These are phyloP conservation scores for Aplidium turbinatum DNA, from an alignment of 23 tunicate genomes.

Conservation along the genomic window DNA sequence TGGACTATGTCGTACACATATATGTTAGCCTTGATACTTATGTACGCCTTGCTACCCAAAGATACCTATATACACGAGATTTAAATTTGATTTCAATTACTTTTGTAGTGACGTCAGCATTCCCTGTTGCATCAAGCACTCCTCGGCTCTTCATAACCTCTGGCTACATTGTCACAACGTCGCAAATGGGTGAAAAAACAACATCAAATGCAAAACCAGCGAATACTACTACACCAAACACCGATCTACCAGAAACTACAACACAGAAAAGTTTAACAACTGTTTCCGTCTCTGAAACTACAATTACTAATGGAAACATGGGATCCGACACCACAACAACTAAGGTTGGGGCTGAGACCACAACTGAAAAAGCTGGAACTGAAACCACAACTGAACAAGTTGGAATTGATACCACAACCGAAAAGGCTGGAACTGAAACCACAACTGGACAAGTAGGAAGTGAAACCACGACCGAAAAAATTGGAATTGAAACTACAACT, in stretches of 20 bases:
- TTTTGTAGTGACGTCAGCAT: too few relatives aligned
- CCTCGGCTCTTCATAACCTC: too few relatives aligned
- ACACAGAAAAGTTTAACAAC: constrained; percentile 6
- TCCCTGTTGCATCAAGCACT: too few relatives aligned
- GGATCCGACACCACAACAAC: constrained; percentile 29
- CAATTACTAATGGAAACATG: constrained; percentile 18
- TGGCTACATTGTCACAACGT: constrained; percentile 28
- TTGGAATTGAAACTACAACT: constrained; percentile 17
- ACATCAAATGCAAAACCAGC: constrained; percentile 8
- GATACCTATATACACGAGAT: too few relatives aligned
- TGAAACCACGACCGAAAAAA: constrained; percentile 16
- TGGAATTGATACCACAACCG: constrained; percentile 16
- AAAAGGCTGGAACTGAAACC: constrained; percentile 22
- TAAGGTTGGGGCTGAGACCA: constrained; percentile 28
- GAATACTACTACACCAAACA: constrained; percentile 1
- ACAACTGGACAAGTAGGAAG: constrained; percentile 8
- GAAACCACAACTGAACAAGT: constrained; percentile 17
- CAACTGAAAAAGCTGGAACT: constrained; percentile 20
- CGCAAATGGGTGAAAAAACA: constrained; percentile 11
- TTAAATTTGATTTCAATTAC: too few relatives aligned
- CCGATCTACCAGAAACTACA: constrained; percentile 34
- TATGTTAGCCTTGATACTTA: too few relatives aligned
- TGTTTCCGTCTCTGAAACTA: constrained; percentile 7
- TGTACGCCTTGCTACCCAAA: too few relatives aligned
- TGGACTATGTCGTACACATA: too few relatives aligned